phyloP scores from a whole-genome alignment of 1,140 invertebrate species.

The Cylas formicarius region DNA sequence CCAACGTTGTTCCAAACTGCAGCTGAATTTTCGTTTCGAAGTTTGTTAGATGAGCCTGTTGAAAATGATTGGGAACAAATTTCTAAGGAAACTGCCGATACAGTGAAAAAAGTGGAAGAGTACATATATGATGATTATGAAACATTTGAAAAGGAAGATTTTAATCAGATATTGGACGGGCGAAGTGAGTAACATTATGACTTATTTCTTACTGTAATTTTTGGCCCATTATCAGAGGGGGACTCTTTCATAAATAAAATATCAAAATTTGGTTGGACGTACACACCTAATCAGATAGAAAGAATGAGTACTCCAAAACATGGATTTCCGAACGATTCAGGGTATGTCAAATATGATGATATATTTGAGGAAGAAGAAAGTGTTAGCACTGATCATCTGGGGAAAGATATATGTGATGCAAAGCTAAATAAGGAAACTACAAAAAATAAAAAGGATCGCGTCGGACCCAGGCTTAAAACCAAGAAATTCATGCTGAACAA shows the following conservation, averaged over 20 bases:
- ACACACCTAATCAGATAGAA: no score
- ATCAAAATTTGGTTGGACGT: conserved; percentile 5
- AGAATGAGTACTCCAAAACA: no score
- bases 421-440: no score
- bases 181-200: conserved; percentile 11
- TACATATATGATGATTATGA: conserved; percentile 28
- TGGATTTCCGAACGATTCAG: no score
- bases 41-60: conserved; percentile 1
- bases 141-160: conserved; percentile 20
- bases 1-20: conserved; percentile 7
- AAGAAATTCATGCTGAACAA: no score
- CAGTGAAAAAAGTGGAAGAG: conserved; percentile 20
- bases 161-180: conserved; percentile 18
- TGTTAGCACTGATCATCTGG: background rate
- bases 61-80: conserved; percentile 15
- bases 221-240: background rate
- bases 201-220: background rate
- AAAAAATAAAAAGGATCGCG: no score
- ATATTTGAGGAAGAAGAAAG: background rate
- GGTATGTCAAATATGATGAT: no score
- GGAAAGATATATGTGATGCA: no score
- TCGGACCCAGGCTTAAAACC: no score
- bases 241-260: conserved; percentile 2
- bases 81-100: conserved; percentile 13
- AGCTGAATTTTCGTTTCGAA: conserved; percentile 9